Base-by-base conservation (phyloP, 2,888 invertebrate genomes). In the Cantharis nigra region DNA sequence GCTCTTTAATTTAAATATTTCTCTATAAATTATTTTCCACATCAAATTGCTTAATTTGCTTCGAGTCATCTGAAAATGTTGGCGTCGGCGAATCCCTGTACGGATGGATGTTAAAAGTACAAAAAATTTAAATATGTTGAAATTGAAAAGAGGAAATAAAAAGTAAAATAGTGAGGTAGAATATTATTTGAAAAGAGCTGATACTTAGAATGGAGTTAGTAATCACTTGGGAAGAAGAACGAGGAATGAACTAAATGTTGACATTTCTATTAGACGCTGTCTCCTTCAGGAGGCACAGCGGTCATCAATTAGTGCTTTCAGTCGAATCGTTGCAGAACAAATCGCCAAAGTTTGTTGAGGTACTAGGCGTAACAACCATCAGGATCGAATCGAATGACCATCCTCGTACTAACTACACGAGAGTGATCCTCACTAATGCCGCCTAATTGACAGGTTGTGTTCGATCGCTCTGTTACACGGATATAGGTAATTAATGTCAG, bases 401-500 rank as follows among this genome's bases (percentile, higher is more conserved):
- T 75, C 63, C 74, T 76, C 72, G 76, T 78, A 80, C 79, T 75
- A 80, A 80, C 77, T 78, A 80, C 79, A 80, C 74, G 82, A 81
- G 83, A 82, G 81, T 79, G 82, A 82, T 83, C 83, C 82, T 79
- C 79, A 85, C 87, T 88, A 88, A 88, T 88, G 85, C 88, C 84
- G 86, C 87, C 87, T 88, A 88, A 88, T 88, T 88, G 88, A 88
- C 88, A 88, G 88, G 87, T 87, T 86, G 87, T 88, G 88, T 88
- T 87, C 88, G 86, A 87, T 87, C 86, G 87, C 83, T 82, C 84
- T 83, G 86, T 86, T 87, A 88, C 88, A 87, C 87, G 87, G 88
- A 88, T 88, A 87, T 88, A 88, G 88, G 88, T 88, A 88, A 88
- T 88, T 88, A 88, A 88, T 87, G 88, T 88, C 88, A 87, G 86